Base-by-base conservation (phyloP, 2,113 vertebrate species). In the Sylvietta virens region DNA sequence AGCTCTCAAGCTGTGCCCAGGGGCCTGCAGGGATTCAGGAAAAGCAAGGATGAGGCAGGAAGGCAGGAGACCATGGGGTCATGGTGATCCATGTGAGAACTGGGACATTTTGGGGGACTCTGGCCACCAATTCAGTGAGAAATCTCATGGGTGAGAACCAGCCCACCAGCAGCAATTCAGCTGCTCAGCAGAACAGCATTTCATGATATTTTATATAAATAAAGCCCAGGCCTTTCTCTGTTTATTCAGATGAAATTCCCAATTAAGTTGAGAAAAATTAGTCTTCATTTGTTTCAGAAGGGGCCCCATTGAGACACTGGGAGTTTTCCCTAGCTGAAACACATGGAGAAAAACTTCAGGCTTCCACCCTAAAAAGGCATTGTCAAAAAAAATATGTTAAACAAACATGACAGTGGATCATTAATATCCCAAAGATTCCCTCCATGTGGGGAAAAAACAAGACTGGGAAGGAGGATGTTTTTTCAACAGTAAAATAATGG, bases 331-430 rank as follows among this genome's bases (percentile, higher is more conserved):
- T 56, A 76, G 58, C 48, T 61, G 79, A 92, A 96, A 93, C 82
- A 86, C 92, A 90, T 40, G 67, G 54, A 92, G 85, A 88, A 88
- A 88, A 96, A 87, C 81, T 82, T 94, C 74, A 95, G 82, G 90
- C 90, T 95, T 70, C 64, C 14, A 91, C 85, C 93, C 85, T 91
- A 94, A 82, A 95, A 92, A 95, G 88, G 87, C 91, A 95, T 40
- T 86, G 87, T 92, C 81, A 90, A 84, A 94, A 93, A 94, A 94
- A 90, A 65, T 40, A 64, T 4, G 76, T 83, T 92, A 95, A 95
- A 92, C 81, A 89, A 92, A 95, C 89, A 84, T 72, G 84, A 85
- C 90, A 95, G 78, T 10, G 1, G 40, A 92, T 66, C 78, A 91
- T 91, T 94, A 92, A 84, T 90, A 92, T 65, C 94, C 87, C 87